These are phyloP conservation scores for Azorinus chamasolen DNA, from an alignment of 2,888 invertebrate species.

Conservation along the genomic window DNA sequence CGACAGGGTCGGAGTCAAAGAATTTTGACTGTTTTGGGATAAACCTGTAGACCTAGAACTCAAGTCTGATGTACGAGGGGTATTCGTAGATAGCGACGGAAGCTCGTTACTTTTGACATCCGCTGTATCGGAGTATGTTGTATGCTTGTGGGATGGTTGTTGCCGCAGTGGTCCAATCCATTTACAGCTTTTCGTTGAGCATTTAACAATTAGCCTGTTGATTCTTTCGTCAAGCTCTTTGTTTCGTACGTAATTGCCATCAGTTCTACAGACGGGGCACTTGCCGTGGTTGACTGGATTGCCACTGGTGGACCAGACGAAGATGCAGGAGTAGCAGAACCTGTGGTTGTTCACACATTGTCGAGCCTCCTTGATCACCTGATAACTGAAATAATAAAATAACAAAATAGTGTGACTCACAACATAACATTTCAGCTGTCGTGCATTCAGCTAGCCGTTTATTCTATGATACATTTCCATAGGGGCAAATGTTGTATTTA, in stretches of 20 bases:
- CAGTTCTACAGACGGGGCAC: slow-evolving; percentile 84
- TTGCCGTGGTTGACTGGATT: slow-evolving; percentile 79
- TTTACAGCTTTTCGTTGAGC: slow-evolving; percentile 77
- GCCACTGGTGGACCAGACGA: slow-evolving; percentile 84
- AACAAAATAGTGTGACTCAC: not conserved
- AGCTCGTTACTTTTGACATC: slow-evolving; percentile 22
- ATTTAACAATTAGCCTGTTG: slow-evolving; percentile 77
- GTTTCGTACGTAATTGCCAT: slow-evolving; percentile 74
- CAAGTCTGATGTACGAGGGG: no score
- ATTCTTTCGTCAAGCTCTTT: slow-evolving; percentile 74
- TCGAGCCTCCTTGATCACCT: slow-evolving; percentile 81
- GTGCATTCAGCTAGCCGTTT: no score
- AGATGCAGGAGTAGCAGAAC: slow-evolving; percentile 84
- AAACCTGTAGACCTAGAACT: no score
- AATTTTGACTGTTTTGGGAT: no score
- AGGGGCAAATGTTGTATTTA: no score
- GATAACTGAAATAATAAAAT: slow-evolving; percentile 79
- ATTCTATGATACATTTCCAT: no score
- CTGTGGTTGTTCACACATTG: slow-evolving; percentile 83
- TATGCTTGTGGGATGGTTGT: slow-evolving; percentile 71
- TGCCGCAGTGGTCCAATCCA: slow-evolving; percentile 77
- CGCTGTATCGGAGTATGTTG: slow-evolving; percentile 46
- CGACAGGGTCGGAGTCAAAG: no score
- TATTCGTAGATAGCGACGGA: slow-evolving; percentile 25
- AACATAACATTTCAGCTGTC: no score